Evolutionary conservation across 2,888 invertebrate species (phyloP).

Genomic region (Himalopsyche japonica): DNA sequence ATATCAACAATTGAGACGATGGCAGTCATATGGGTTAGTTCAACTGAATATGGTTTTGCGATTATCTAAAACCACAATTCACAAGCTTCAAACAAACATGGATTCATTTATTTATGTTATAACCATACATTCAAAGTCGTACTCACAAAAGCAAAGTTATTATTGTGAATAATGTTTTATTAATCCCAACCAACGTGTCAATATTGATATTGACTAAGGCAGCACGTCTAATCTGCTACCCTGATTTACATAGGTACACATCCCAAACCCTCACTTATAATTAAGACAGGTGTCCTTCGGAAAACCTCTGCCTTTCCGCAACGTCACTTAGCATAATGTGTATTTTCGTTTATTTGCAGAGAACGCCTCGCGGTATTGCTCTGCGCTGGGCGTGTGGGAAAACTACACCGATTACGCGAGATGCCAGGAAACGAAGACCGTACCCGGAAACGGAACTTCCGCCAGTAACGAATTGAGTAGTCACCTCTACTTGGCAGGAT

Average conservation of each 20-base stretch:
- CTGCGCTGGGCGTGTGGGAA: conserved; percentile 81
- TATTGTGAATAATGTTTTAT: too few species aligned
- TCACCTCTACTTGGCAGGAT: conserved; percentile 82
- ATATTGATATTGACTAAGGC: background rate
- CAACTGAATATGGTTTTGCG: too few species aligned
- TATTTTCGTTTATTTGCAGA: conserved; percentile 61
- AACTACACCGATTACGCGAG: conserved; percentile 75
- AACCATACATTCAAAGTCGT: too few species aligned
- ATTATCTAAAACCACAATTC: too few species aligned
- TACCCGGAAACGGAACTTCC: conserved; percentile 54
- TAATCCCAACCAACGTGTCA: too few species aligned
- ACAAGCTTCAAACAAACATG: too few species aligned
- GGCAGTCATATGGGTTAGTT: too few species aligned
- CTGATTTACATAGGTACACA: background rate
- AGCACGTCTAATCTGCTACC: background rate
- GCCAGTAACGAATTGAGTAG: conserved; percentile 69
- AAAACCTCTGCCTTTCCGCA: background rate
- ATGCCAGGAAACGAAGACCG: conserved; percentile 65
- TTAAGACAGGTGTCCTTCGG: background rate
- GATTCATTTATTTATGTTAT: too few species aligned
- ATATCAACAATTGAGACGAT: too few species aligned
- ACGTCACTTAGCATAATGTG: background rate
- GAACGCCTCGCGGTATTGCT: conserved; percentile 81
- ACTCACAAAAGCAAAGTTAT: too few species aligned
- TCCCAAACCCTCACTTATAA: background rate